A percentile compares a stretch with the other conserved stretches of the same genome.
Evolutionary conservation across 2,113 vertebrate species (phyloP).

Genomic region (Vulpes vulpes): DNA sequence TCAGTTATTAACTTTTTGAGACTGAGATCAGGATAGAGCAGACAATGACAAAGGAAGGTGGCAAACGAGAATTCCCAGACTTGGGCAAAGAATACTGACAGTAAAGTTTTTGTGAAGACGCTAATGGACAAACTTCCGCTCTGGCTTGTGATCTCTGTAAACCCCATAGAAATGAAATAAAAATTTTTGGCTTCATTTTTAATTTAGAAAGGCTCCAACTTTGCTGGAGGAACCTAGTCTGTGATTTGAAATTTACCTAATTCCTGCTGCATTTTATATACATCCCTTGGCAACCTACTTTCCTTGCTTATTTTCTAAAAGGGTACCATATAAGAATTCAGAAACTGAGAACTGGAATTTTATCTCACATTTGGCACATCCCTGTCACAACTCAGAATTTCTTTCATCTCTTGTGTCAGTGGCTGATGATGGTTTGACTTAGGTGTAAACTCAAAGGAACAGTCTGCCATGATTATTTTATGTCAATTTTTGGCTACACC

Average conservation of each 20-base stretch:
- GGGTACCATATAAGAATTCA: background rate
- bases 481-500: background rate
- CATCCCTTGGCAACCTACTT: background rate
- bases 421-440: background rate
- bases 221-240: background rate
- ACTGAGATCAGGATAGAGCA: background rate
- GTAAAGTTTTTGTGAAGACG: background rate
- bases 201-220: background rate
- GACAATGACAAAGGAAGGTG: background rate
- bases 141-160: background rate
- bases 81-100: background rate
- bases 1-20: background rate
- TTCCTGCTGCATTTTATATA: background rate
- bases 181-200: background rate
- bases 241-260: background rate
- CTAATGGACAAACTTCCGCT: background rate
- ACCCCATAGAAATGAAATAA: background rate
- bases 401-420: background rate
- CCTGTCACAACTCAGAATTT: background rate
- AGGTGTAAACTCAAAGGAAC: background rate
- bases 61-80: background rate
- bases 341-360: background rate
- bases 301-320: background rate
- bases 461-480: background rate
- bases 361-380: background rate